Conservation (phyloP, 1,140 invertebrate genomes). For the Drosophila sturtevanti region DNA sequence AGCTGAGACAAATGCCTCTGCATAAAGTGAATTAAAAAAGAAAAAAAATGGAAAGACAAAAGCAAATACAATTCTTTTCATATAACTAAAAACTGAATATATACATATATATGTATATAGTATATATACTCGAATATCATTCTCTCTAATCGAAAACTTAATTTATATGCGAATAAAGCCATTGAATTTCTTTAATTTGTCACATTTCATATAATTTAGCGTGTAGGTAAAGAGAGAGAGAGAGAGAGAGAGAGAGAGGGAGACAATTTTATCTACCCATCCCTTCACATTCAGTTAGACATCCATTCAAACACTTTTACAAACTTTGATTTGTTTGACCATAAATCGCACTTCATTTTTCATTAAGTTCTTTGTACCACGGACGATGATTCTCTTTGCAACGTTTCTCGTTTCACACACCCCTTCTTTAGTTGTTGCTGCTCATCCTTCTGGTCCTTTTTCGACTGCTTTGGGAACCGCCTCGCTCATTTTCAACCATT, state of each 20-base stretch:
- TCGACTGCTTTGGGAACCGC: background rate
- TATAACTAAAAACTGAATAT: background rate
- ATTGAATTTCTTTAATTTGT: background rate
- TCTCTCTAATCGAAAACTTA: background rate
- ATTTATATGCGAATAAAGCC: background rate
- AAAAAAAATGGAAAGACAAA: background rate
- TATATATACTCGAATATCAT: background rate
- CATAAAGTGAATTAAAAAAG: slow-evolving; percentile 1
- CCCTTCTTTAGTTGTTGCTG: background rate
- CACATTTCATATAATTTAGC: background rate
- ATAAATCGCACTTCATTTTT: slow-evolving; percentile 76
- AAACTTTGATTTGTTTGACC: slow-evolving; percentile 76
- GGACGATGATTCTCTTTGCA: too few relatives aligned
- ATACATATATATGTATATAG: background rate
- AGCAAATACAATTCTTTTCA: background rate
- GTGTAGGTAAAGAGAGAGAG: background rate
- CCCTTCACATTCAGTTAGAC: slow-evolving; percentile 48
- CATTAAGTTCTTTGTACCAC: slow-evolving; percentile 34
- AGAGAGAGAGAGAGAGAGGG: background rate
- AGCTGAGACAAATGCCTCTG: slow-evolving; percentile 50
- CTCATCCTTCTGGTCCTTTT: background rate
- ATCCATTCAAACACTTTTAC: slow-evolving; percentile 62
- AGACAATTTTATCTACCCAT: background rate
- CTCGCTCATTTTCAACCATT: slow-evolving; percentile 15
- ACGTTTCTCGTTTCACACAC: background rate